Base-by-base conservation (phyloP, 2,888 invertebrate genomes). In the Drosophila nr. perissopoda region DNA sequence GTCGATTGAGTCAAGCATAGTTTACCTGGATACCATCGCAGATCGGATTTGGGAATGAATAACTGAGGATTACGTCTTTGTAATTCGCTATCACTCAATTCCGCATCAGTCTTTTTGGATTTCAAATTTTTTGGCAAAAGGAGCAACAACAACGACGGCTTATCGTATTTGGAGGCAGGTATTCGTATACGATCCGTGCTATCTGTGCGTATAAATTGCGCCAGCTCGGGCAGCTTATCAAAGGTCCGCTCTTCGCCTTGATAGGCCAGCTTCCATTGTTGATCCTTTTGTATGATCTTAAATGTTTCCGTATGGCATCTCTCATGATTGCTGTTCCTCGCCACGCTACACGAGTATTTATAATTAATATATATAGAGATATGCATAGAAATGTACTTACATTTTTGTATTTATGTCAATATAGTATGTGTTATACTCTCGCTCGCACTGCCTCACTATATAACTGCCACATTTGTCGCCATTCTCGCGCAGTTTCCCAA, bases 151-250 rank as follows among this genome's bases (percentile, higher is more conserved):
- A 92, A 68, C 33, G 92, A 92, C 27, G 93, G 91, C 83, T 92
- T 92, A 73, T 93, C 98, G 93, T 97, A 97, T 94, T 97, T 97
- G 0, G 97, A 97, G 13, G 97, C 96, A 29, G 97, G 97, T 91
- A 98, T 94, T 86, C 97, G 90, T 53, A 89, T 88, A 58, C 92
- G 92, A 33, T 83, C 83, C 11, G 79, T 79, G 4, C 89, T 88
- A 53, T 91, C 87, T 13, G 92, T 90, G 58, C 86, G 87, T 75
- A 93, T 92, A 59, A 79, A 92, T 67, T 89, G 84, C 21, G 92
- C 93, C 76, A 93, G 70, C 34, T 92, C 92, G 8, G 83, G 82
- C 38, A 93, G 76, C 61, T 91, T 89, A 52, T 91, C 88, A 67
- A 92, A 92, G 34, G 70, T 63, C 21, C 81, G 82, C 52, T 85